Evolutionary conservation across 2,113 vertebrate genomes (phyloP), one percentile per base, ranked within the genome.

Genomic region (Chloropsis hardwickii): DNA sequence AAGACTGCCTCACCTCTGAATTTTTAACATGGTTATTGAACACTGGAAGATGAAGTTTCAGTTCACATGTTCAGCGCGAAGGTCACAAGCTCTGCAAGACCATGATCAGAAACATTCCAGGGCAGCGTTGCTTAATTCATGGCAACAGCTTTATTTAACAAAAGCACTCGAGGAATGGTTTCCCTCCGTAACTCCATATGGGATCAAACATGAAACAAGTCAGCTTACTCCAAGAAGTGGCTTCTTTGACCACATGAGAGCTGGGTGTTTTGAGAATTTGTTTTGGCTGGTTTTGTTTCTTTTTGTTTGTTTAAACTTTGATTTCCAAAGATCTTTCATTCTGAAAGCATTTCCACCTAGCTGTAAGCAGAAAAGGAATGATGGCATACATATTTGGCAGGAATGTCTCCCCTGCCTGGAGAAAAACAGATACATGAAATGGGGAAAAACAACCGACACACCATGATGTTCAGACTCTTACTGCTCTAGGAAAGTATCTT

Each of bases 71-170:
- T 96, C 83, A 88, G 95, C 90, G 92, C 91, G 95, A 97, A 97
- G 94, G 95, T 97, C 96, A 97, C 87, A 94, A 94, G 94, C 88
- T 96, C 93, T 92, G 87, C 85, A 91, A 95, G 93, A 94, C 92
- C 84, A 94, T 74, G 87, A 96, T 97, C 94, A 97, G 93, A 97
- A 95, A 97, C 92, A 97, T 97, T 97, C 96, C 88, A 96, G 89
- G 86, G 95, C 95, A 94, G 85, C 35, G 69, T 94, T 97, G 96
- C 96, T 96, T 97, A 96, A 97, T 97, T 96, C 94, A 97, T 76
- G 69, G 95, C 91, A 94, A 94, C 91, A 96, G 93, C 87, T 92
- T 91, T 96, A 85, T 95, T 97, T 97, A 95, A 96, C 90, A 95
- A 95, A 97, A 94, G 92, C 96, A 96, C 96, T 94, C 81, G 62